Evolutionary conservation across 2,113 vertebrate genomes (phyloP), one percentile per base, ranked within the genome.

Genomic region (Bucco capensis): DNA sequence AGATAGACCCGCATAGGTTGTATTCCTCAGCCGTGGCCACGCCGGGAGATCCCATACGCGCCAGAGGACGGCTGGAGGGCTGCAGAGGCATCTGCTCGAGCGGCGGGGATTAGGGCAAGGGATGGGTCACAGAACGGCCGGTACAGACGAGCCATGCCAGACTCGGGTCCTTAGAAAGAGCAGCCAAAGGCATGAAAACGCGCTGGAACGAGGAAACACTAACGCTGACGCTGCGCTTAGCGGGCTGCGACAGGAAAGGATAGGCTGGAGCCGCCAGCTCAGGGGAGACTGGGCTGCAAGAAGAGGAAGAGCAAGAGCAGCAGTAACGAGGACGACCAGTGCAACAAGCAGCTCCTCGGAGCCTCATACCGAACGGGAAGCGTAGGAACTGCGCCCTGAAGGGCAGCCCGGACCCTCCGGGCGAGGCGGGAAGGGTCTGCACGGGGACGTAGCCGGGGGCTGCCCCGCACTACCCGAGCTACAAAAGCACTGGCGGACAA

Each of bases 11-110:
- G 7, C 51, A 49, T 50, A n/a, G 21, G 9, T 5, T 8, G 64
- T 1, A 5, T 4, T 51, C 17, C 21, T n/a, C 35, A 23, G 2
- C 27, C 1, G 28, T 44, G 19, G n/a, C 11, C 2, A 6, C 1
- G 53, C 1, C 6, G 30, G 70, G 28, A 35, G 38, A 53, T 24
- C 24, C 50, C 19, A 15, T 1, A 3, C 0, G 16, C 3, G 51
- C 18, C 30, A 25, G 35, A 12, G 30, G 15, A 18, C 37, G 38
- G 76, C 62, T 28, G n/a, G 35, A 5, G 44, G 37, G 24, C 38
- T 14, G 44, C 40, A 15, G 54, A 6, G 35, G 14, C 24, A 30
- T 0, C n/a, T 3, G 62, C 30, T 8, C 3, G 40, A 57, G 50
- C 23, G 19, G 31, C 46, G 8, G 75, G 12, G n/a, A 40, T 19